Conservation (phyloP, 64 coral and sea anemone species). For the Montipora foliosa region DNA sequence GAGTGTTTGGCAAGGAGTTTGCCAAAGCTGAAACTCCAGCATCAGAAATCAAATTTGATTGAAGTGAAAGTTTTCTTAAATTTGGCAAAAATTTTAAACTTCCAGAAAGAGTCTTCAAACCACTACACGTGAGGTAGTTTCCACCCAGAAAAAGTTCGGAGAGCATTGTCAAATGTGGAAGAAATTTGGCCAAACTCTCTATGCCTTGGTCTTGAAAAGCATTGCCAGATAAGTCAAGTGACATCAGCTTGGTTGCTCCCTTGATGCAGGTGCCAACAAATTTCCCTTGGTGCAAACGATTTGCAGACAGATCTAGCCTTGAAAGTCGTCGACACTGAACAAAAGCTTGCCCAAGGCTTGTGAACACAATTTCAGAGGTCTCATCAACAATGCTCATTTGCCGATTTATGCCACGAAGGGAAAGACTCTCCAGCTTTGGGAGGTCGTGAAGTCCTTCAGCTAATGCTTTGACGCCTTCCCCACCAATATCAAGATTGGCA, state of each 20-base stretch:
- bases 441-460: slow-evolving; percentile 31
- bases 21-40: slow-evolving; percentile 40
- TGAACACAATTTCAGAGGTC: slow-evolving; percentile 36
- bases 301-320: slow-evolving; percentile 50
- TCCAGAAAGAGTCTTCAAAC: slow-evolving; percentile 42
- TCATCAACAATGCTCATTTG: neutral
- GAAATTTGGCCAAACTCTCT: slow-evolving; percentile 41
- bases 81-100: slow-evolving; percentile 17
- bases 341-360: slow-evolving; percentile 53
- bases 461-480: slow-evolving; percentile 38
- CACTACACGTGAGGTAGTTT: slow-evolving; percentile 56
- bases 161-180: slow-evolving; percentile 29
- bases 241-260: slow-evolving; percentile 4
- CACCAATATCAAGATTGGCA: slow-evolving; percentile 48
- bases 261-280: slow-evolving; percentile 47
- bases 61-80: slow-evolving; percentile 52
- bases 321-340: slow-evolving; percentile 23
- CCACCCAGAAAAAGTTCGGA: slow-evolving; percentile 58
- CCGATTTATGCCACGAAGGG: slow-evolving; percentile 31
- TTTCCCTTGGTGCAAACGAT: slow-evolving; percentile 32
- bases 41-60: slow-evolving; percentile 60
- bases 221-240: slow-evolving; percentile 67
- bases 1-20: neutral
- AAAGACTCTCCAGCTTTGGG: slow-evolving; percentile 39
- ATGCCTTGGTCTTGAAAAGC: slow-evolving; percentile 49